These are phyloP conservation scores for Temnothorax ravouxi DNA, from an alignment of 2,888 invertebrate genomes.

Conservation along the genomic window DNA sequence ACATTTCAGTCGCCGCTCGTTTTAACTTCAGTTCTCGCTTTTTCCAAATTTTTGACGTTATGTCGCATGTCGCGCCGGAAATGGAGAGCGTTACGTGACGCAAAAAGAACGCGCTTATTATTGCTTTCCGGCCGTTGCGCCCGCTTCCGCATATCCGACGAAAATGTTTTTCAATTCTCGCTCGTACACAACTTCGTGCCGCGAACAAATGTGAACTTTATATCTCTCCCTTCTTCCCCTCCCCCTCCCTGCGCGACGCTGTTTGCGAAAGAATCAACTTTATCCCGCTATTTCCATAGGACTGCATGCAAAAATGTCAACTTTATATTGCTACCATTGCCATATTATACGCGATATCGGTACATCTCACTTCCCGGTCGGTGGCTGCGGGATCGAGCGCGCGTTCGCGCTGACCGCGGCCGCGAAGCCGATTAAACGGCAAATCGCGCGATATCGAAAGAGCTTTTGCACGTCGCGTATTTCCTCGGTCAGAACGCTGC, in stretches of 20 bases:
- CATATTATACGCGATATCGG: slow-evolving; percentile 64
- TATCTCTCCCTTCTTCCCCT: not conserved
- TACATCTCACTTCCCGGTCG: slow-evolving; percentile 52
- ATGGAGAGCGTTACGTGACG: not conserved
- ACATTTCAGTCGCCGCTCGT: not conserved
- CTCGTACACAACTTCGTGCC: slow-evolving; percentile 33
- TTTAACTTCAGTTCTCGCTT: not conserved
- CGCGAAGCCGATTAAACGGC: slow-evolving; percentile 48
- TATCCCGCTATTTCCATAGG: slow-evolving; percentile 52
- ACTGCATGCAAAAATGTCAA: slow-evolving; percentile 58
- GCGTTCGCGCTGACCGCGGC: slow-evolving; percentile 30
- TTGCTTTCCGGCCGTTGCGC: slow-evolving; percentile 29
- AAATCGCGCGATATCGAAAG: slow-evolving; percentile 49
- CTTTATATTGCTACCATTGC: slow-evolving; percentile 37
- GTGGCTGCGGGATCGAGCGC: not conserved
- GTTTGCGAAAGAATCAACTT: slow-evolving; percentile 57
- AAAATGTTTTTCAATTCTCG: slow-evolving; percentile 54
- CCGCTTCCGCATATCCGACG: slow-evolving; percentile 11
- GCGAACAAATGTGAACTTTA: slow-evolving; percentile 55
- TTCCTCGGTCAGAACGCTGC: not conserved
- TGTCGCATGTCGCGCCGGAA: not conserved
- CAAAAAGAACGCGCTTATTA: slow-evolving; percentile 40
- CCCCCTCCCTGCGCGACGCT: not conserved
- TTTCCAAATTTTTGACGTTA: slow-evolving; percentile 28
- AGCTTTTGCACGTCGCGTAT: slow-evolving; percentile 18